phyloP scores from a whole-genome alignment of 2,888 invertebrate genomes.

The Oxyteleia sp. region DNA sequence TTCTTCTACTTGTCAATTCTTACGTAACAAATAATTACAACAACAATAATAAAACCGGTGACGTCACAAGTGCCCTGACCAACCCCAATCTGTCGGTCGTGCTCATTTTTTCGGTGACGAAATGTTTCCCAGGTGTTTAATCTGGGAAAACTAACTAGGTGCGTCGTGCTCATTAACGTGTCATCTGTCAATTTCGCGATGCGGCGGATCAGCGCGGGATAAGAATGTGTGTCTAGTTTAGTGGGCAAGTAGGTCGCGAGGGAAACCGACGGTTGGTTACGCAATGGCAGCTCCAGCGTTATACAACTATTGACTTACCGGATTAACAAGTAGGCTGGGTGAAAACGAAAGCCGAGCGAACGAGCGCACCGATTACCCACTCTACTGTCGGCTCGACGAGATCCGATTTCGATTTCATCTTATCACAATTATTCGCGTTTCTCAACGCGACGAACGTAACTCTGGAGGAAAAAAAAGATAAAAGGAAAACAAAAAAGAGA shows the following conservation, averaged over 20 bases:
- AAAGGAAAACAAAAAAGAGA: too few relatives aligned
- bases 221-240: slow-evolving; percentile 88
- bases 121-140: neutral
- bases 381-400: slow-evolving; percentile 7
- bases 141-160: neutral
- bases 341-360: slow-evolving; percentile 86
- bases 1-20: too few relatives aligned
- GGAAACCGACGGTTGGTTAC: slow-evolving; percentile 85
- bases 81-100: too few relatives aligned
- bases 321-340: slow-evolving; percentile 87
- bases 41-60: too few relatives aligned
- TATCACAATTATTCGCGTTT: slow-evolving; percentile 63
- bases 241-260: slow-evolving; percentile 88
- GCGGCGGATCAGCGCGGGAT: slow-evolving; percentile 81
- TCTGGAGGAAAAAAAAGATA: too few relatives aligned
- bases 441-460: slow-evolving; percentile 15
- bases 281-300: slow-evolving; percentile 87
- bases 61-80: too few relatives aligned
- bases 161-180: neutral
- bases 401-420: slow-evolving; percentile 69
- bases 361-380: slow-evolving; percentile 72
- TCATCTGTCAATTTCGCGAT: slow-evolving; percentile 40
- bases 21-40: too few relatives aligned
- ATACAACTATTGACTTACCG: slow-evolving; percentile 88
- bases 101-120: neutral